Percentiles rank a stretch among this genome's conserved stretches.
These are phyloP conservation scores for Arrhopalites spinosus DNA, from an alignment of 2,888 invertebrate genomes.

Conservation along the genomic window DNA sequence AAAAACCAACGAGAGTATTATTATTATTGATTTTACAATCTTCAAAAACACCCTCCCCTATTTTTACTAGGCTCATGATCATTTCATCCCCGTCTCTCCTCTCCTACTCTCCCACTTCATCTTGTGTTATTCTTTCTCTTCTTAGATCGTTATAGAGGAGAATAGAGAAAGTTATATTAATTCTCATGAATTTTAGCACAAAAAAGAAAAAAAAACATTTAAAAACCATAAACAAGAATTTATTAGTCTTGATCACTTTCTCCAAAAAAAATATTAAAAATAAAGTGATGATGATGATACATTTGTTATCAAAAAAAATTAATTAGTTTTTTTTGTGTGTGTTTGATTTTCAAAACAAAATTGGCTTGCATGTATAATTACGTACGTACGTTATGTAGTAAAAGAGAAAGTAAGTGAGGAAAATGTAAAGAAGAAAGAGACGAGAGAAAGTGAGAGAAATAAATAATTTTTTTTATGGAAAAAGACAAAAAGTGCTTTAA, in stretches of 20 bases:
- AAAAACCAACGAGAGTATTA: slow-evolving; percentile 15
- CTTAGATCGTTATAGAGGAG: too few relatives aligned
- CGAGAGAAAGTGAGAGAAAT: not conserved
- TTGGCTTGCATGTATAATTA: too few relatives aligned
- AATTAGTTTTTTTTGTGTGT: too few relatives aligned
- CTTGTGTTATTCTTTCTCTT: too few relatives aligned
- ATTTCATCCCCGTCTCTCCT: slow-evolving; percentile 6
- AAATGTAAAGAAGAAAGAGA: not conserved
- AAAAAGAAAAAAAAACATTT: not conserved
- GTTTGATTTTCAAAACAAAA: too few relatives aligned
- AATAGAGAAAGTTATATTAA: too few relatives aligned
- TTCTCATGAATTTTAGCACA: not conserved
- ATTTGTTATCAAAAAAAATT: too few relatives aligned
- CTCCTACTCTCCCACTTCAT: not conserved
- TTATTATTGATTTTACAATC: slow-evolving; percentile 39
- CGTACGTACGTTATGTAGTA: not conserved
- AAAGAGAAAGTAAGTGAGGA: not conserved
- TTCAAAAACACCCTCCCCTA: slow-evolving; percentile 22
- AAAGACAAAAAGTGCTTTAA: not conserved
- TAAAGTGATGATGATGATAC: too few relatives aligned
- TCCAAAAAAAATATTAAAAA: too few relatives aligned
- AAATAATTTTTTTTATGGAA: too few relatives aligned
- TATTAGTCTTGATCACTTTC: not conserved
- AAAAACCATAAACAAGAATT: not conserved
- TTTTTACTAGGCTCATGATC: not conserved